A percentile compares a stretch with the other conserved stretches of the same genome.
Conservation (phyloP, 2,113 vertebrate genomes). For the Eolophus roseicapilla region DNA sequence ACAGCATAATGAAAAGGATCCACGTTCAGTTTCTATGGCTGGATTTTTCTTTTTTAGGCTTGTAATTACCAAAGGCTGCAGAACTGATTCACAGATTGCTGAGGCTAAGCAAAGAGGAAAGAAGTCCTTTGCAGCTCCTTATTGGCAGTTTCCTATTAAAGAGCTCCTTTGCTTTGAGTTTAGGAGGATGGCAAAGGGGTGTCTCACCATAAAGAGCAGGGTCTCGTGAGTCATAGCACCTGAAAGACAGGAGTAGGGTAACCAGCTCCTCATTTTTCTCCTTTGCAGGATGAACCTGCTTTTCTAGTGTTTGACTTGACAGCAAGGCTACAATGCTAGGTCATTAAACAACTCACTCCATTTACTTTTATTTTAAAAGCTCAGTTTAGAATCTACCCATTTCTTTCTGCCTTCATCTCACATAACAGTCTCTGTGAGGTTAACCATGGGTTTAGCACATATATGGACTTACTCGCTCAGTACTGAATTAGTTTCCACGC, state of each 20-base stretch:
- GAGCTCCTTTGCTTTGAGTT: not conserved
- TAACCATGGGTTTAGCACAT: constrained; percentile 62
- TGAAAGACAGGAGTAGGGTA: not conserved
- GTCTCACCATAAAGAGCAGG: not conserved
- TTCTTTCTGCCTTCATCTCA: constrained; percentile 54
- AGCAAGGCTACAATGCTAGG: constrained; percentile 50
- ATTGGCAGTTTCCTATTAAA: not conserved
- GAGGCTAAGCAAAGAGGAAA: not conserved
- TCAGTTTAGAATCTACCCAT: constrained; percentile 61
- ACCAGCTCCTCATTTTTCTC: not conserved
- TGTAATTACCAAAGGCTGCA: not conserved
- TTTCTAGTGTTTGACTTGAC: constrained; percentile 48
- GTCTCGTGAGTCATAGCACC: not conserved
- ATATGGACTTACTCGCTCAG: constrained; percentile 35
- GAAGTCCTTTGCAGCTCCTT: not conserved
- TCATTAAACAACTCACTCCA: constrained; percentile 67
- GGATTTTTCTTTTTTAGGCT: not conserved
- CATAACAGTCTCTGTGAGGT: constrained; percentile 55
- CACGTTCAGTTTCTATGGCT: not conserved
- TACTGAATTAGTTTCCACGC: constrained; percentile 62
- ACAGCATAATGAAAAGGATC: not conserved
- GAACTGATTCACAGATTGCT: not conserved
- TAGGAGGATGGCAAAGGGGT: rapidly evolving
- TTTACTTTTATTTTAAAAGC: constrained; percentile 72
- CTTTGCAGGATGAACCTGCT: constrained; percentile 22